Evolutionary conservation across 1,140 invertebrate species (phyloP).

Genomic region (Hylyphantes graminicola): DNA sequence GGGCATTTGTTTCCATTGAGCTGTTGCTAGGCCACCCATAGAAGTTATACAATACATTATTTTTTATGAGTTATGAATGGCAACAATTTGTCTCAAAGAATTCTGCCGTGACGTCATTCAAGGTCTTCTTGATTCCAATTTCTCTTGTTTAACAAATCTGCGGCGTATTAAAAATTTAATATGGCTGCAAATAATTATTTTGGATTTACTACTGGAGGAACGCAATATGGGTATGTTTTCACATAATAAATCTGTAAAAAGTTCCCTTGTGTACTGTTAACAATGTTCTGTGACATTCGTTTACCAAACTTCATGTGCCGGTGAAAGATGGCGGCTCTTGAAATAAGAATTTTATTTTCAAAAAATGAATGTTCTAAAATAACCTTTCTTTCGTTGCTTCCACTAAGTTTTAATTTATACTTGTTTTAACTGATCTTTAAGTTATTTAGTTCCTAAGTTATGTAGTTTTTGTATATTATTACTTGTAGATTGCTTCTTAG

Average conservation of each 20-base stretch:
- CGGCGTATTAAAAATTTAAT: conserved; percentile 33
- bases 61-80: too few relatives aligned
- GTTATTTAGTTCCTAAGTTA: too few relatives aligned
- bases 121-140: conserved; percentile 8
- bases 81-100: too few relatives aligned
- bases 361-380: background rate
- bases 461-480: too few relatives aligned
- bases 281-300: background rate
- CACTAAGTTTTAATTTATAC: background rate
- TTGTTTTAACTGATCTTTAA: too few relatives aligned
- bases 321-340: conserved; percentile 47
- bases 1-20: too few relatives aligned
- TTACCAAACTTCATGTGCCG: conserved; percentile 15
- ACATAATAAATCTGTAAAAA: background rate
- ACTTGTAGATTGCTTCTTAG: too few relatives aligned
- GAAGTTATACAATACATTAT: too few relatives aligned
- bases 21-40: too few relatives aligned
- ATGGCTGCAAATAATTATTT: conserved; percentile 62
- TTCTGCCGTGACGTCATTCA: conserved; percentile 27
- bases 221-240: conserved; percentile 59
- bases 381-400: background rate
- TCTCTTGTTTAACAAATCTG: conserved; percentile 2
- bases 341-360: background rate
- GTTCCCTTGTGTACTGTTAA: background rate
- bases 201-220: conserved; percentile 57